phyloP scores from a whole-genome alignment of 2,888 invertebrate genomes.

The Unio pictorum region DNA sequence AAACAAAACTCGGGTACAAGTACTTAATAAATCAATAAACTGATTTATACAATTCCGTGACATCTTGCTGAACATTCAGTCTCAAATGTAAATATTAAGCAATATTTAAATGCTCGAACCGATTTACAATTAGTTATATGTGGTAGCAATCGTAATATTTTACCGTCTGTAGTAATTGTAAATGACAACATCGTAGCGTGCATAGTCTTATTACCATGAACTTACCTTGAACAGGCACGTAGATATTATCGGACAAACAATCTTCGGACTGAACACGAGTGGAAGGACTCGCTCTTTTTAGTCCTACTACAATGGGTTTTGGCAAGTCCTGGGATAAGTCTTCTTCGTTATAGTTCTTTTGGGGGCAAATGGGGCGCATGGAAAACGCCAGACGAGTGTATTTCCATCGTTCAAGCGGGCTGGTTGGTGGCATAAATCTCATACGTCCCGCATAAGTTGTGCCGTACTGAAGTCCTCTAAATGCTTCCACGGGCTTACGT shows the following conservation, averaged over 20 bases:
- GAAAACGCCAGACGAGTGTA: conserved; percentile 79
- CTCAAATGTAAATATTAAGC: no score
- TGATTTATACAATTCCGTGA: no score
- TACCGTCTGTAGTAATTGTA: no score
- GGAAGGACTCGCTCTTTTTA: conserved; percentile 80
- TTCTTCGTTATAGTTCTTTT: conserved; percentile 85
- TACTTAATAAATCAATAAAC: no score
- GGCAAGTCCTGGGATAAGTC: conserved; percentile 82
- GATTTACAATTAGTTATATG: no score
- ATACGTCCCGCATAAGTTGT: conserved; percentile 90
- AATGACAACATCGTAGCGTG: no score
- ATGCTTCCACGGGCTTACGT: conserved; percentile 83
- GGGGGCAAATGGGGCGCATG: conserved; percentile 90
- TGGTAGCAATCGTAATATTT: no score
- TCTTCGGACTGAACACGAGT: conserved; percentile 96
- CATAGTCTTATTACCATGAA: no score
- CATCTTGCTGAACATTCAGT: no score
- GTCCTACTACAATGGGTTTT: conserved; percentile 88
- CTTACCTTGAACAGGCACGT: conserved; percentile 78
- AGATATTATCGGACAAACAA: conserved; percentile 96
- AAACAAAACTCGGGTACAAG: no score
- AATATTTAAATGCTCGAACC: no score
- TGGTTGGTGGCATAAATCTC: conserved; percentile 96
- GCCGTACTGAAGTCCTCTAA: conserved; percentile 92
- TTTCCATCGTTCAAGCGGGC: conserved; percentile 86